Evolutionary conservation across 2,797 vertebrate genomes (phyloP).

Genomic region (Bradypodion pumilum): DNA sequence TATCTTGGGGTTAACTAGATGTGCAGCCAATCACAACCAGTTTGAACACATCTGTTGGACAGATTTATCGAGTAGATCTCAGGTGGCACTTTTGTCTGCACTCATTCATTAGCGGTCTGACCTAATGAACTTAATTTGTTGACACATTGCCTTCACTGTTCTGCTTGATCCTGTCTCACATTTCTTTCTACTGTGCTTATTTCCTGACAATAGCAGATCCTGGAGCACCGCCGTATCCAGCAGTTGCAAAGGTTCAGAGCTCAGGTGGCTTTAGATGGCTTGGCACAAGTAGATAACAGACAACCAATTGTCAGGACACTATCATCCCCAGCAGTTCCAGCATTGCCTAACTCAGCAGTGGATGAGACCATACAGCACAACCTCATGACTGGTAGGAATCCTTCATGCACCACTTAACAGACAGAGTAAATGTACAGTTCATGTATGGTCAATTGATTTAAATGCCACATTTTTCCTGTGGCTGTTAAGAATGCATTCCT

Average conservation of each 20-base stretch:
- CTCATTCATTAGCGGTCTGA: slow-evolving; percentile 76
- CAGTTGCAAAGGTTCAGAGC: slow-evolving; percentile 75
- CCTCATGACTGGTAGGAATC: slow-evolving; percentile 84
- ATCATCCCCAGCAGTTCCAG: slow-evolving; percentile 73
- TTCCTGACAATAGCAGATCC: slow-evolving; percentile 75
- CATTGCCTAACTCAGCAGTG: slow-evolving; percentile 75
- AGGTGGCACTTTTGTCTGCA: slow-evolving; percentile 58
- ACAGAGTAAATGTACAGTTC: slow-evolving; percentile 79
- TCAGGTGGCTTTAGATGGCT: slow-evolving; percentile 73
- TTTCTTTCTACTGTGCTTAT: slow-evolving; percentile 78
- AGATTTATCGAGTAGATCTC: slow-evolving; percentile 75
- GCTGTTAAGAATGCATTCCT: slow-evolving; percentile 73
- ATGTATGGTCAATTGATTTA: slow-evolving; percentile 88
- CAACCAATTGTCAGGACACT: slow-evolving; percentile 70
- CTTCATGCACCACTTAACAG: slow-evolving; percentile 76
- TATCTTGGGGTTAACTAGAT: rapidly evolving
- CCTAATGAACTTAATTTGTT: slow-evolving; percentile 83
- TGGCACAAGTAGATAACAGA: slow-evolving; percentile 79
- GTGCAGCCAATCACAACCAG: slow-evolving; percentile 44
- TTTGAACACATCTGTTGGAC: slow-evolving; percentile 78
- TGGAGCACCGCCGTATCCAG: slow-evolving; percentile 68
- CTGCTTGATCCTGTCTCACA: slow-evolving; percentile 70
- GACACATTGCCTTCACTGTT: slow-evolving; percentile 73
- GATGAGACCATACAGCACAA: slow-evolving; percentile 78
- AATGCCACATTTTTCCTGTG: slow-evolving; percentile 83